A percentile compares a stretch with the other conserved stretches of the same genome.
Evolutionary conservation across 2,113 vertebrate species (phyloP).

Genomic region (Odontophorus gujanensis): DNA sequence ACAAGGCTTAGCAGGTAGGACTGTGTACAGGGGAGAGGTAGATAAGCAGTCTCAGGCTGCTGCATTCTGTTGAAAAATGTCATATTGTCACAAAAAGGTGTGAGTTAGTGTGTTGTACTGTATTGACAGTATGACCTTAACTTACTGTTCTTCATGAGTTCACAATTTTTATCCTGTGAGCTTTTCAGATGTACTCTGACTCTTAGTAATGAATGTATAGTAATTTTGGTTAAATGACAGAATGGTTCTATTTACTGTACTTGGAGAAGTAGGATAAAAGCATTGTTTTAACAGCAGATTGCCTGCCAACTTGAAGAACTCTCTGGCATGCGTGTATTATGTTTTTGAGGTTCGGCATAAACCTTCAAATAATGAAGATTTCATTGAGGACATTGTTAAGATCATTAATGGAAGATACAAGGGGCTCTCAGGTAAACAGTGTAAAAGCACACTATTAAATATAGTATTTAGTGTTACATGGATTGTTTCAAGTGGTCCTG

Average conservation of each 20-base stretch:
- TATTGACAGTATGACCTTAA: neutral
- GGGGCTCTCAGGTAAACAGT: conserved; percentile 88
- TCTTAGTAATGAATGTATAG: neutral
- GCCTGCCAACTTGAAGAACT: neutral
- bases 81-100: neutral
- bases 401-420: conserved; percentile 89
- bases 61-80: neutral
- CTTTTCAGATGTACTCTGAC: neutral
- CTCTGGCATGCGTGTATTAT: neutral
- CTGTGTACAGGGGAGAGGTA: neutral
- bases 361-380: conserved; percentile 80
- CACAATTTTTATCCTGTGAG: neutral
- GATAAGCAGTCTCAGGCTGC: neutral
- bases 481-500: neutral
- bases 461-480: neutral
- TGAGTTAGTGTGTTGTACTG: neutral
- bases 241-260: neutral
- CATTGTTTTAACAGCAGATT: neutral
- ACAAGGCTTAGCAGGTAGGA: neutral
- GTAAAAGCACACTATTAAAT: neutral
- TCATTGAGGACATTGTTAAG: conserved; percentile 85
- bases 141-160: neutral
- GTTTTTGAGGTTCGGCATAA: conserved; percentile 88
- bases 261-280: neutral
- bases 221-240: neutral